Evolutionary conservation across 2,888 invertebrate species (phyloP), one percentile per base, ranked within the genome.

Genomic region (Zygothrica quintamaculata): DNA sequence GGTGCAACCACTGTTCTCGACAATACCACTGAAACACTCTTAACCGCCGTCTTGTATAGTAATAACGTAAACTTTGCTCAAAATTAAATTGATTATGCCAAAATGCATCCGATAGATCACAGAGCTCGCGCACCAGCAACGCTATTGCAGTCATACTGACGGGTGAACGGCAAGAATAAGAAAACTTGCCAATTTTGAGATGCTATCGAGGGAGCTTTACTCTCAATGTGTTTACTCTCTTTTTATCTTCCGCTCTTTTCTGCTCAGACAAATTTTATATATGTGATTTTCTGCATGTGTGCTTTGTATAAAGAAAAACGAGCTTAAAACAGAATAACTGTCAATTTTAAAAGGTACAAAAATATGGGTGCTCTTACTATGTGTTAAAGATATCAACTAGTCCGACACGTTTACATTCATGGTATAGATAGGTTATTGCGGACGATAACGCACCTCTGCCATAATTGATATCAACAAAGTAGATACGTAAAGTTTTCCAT

Each of bases 131-230:
- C 59, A 89, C 52, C 37, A 88, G 77, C 66, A 88, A 77, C 55
- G 86, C 74, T 74, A 91, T 71, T 80, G 91, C 90, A 65, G 90
- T 90, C 91, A 91, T 91, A 69, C 77, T 78, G 61, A 72, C 44
- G 52, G 40, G 36, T 53, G 52, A 36, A 39, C 48, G 37, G 37
- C 48, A 29, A 58, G 9, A 43, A 22, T 53, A 22, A 37, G 36
- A 53, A 31, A 50, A 53, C 26, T 40, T 55, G 40, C 52, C 12
- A 13, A 16, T 39, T 55, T 64, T 64, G 43, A 48, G 65, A 76
- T 82, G 68, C 68, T 59, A 6, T 50, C 22, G 36, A 47, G 59
- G 42, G 53, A 9, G 15, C 53, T 34, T 60, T 64, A 29, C 37
- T 13, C 59, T 59, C 64, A 57, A 31, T 16, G 12, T 33, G 37